Conservation (phyloP, 1,140 invertebrate genomes). For the Platyscapa corneri region DNA sequence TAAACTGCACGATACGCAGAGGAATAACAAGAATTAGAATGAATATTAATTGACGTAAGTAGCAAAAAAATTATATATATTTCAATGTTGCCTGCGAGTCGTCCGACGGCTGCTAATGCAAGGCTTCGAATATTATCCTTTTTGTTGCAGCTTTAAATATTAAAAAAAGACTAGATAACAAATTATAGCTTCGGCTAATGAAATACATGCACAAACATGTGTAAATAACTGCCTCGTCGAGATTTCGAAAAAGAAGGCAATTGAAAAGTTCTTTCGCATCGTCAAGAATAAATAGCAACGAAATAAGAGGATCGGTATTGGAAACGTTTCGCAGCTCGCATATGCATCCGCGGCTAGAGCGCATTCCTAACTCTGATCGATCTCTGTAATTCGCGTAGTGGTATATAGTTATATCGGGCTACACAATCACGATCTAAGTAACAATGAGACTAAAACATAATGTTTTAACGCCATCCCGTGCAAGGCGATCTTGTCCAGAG, state of each 20-base stretch:
- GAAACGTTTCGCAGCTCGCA: neutral
- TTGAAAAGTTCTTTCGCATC: conserved; percentile 33
- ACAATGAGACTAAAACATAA: conserved; percentile 38
- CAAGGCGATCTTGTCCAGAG: neutral
- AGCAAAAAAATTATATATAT: too few species aligned
- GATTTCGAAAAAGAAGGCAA: conserved; percentile 30
- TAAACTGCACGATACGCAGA: too few species aligned
- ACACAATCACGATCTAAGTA: conserved; percentile 4
- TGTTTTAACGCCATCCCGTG: neutral
- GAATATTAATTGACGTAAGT: too few species aligned
- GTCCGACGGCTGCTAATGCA: neutral
- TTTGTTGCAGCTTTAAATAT: conserved; percentile 11
- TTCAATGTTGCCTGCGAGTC: too few species aligned
- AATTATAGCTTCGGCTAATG: conserved; percentile 12
- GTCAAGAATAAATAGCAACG: neutral
- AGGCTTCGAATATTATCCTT: neutral
- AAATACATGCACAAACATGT: conserved; percentile 35
- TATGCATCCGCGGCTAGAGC: neutral
- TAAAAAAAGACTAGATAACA: neutral
- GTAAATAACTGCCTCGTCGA: conserved; percentile 24
- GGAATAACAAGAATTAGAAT: too few species aligned
- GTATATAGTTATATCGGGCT: neutral
- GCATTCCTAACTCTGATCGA: conserved; percentile 2
- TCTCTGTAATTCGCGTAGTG: conserved; percentile 34
- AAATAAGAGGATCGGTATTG: neutral